Base-by-base conservation (phyloP, 2,113 vertebrate genomes). In the Aspiorhynchus laticeps region DNA sequence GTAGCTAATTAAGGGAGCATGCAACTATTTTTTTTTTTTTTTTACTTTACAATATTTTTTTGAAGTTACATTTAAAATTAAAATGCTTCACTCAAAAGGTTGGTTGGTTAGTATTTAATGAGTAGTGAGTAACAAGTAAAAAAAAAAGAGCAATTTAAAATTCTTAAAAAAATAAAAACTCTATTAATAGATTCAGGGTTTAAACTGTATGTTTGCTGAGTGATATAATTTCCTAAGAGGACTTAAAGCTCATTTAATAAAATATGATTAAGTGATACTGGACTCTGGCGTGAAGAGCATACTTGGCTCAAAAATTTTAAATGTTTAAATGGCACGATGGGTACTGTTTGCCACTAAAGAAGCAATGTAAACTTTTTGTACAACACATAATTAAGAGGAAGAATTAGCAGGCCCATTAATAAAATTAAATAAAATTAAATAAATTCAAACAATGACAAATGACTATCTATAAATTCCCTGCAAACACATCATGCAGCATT, bases 401-500 rank as follows among this genome's bases (percentile, higher is more conserved):
- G 26, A 67, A 3, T 17, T 17, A 67, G 46, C 43, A 48, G 31
- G 24, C 19, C 26, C 43, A 83, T 43, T 61, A 51, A 73, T 83
- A 36, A 69, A 48, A 48, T 48, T 6, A 41, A 75, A n/a, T 15
- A 63, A 74, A 87, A 28, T 53, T 8, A 15, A 65, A 24, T 43
- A 17, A 67, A 73, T 38, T 10, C 4, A 69, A 73, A 67, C 7
- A 79, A 73, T 33, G n/a, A 73, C 67, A 31, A 8, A 61, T 41
- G 6, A 12, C 15, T 11, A 41, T 41, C 80, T 38, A 33, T 8
- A 19, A 69, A 51, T 28, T 63, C 21, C 24, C 26, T 17, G 84
- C 53, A 10, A 65, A 69, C 74, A 24, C n/a, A 15, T 26, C 48
- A 87, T 91, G 88, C 33, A 51, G 85, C 86, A 92, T 93, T 95